A percentile compares a stretch with the other conserved stretches of the same genome.
phyloP scores from a whole-genome alignment of 1,140 invertebrate genomes.

The Trichonephila clavata region DNA sequence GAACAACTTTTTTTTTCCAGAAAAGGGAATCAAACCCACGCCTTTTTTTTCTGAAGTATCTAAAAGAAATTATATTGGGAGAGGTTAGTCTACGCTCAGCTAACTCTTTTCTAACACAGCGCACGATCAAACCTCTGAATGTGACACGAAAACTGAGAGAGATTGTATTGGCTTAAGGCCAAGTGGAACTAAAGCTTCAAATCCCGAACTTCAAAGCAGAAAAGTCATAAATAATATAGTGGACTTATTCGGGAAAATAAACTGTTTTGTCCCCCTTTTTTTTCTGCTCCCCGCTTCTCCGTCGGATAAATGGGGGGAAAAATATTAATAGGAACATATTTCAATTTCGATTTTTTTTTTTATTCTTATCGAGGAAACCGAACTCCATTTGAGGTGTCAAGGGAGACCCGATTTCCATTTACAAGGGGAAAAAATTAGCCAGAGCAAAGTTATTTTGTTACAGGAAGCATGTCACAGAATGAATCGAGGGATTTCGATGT shows the following conservation, averaged over 20 bases:
- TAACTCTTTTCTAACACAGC: constrained; percentile 4
- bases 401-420: constrained; percentile 34
- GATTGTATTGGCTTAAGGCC: constrained; percentile 67
- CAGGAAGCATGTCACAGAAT: background rate
- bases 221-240: constrained; percentile 66
- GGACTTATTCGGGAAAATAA: constrained; percentile 51
- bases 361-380: background rate
- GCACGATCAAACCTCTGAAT: constrained; percentile 42
- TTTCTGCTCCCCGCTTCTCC: background rate
- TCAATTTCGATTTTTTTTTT: constrained; percentile 33
- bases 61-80: background rate
- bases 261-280: constrained; percentile 4
- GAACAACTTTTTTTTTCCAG: background rate
- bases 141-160: constrained; percentile 50
- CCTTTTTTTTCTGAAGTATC: background rate
- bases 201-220: constrained; percentile 14
- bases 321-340: constrained; percentile 62
- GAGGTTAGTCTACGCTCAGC: background rate
- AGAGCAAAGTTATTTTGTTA: background rate
- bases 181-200: constrained; percentile 61
- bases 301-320: background rate
- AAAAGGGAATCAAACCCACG: background rate
- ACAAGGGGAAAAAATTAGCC: background rate
- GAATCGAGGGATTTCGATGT: background rate
- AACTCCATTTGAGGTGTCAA: background rate